Conservation (phyloP, 2,113 vertebrate genomes). For the Plestiodon gilberti region DNA sequence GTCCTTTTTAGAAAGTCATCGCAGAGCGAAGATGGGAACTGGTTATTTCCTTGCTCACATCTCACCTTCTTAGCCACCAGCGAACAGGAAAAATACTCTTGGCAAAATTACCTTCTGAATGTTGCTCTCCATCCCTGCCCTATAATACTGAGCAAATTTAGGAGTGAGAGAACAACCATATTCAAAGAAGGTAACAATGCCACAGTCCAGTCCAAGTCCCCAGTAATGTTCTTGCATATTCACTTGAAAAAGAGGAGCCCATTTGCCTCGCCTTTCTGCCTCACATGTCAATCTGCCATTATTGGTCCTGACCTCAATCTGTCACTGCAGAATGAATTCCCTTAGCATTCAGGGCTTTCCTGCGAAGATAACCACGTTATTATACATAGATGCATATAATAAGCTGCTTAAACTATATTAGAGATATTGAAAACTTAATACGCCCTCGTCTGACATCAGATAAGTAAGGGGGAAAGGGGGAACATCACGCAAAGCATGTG, state of each 20-base stretch:
- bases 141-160: background rate
- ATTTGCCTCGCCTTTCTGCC: slow-evolving; percentile 54
- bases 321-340: slow-evolving; percentile 65
- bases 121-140: too few species aligned
- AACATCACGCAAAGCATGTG: slow-evolving; percentile 44
- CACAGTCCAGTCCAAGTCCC: slow-evolving; percentile 26
- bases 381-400: slow-evolving; percentile 61
- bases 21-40: too few species aligned
- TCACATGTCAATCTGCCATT: slow-evolving; percentile 63
- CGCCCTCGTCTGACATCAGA: slow-evolving; percentile 63
- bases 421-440: slow-evolving; percentile 55
- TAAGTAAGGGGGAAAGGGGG: slow-evolving; percentile 53
- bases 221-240: slow-evolving; percentile 20
- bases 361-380: slow-evolving; percentile 62
- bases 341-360: slow-evolving; percentile 60
- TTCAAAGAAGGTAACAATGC: background rate
- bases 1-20: too few species aligned
- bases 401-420: slow-evolving; percentile 66
- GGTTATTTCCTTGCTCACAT: too few species aligned
- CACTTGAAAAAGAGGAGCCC: slow-evolving; percentile 43
- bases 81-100: too few species aligned
- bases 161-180: too few species aligned
- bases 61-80: too few species aligned
- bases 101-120: too few species aligned
- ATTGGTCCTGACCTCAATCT: slow-evolving; percentile 76